Evolutionary conservation across 2,113 vertebrate genomes (phyloP), one percentile per base, ranked within the genome.

Genomic region (Paradoxurus hermaphroditus): DNA sequence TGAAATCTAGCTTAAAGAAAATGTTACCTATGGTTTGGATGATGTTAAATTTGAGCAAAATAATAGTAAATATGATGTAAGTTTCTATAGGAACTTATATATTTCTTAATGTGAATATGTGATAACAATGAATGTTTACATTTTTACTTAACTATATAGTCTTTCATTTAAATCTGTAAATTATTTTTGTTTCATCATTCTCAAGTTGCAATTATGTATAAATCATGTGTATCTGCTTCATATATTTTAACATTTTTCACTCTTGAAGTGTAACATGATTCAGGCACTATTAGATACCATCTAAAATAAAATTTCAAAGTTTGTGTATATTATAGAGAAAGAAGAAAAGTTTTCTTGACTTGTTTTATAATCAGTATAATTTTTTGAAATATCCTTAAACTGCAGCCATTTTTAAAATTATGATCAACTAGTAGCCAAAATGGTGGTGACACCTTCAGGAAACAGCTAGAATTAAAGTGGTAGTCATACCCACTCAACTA

Each of bases 81-180:
- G 81, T 86, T 84, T 96, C 91, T 90, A 27, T 94, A 88, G 62
- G 70, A 92, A 92, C 36, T 67, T 96, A 49, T 51, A 86, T 13
- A 59, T 86, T 97, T 97, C 51, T 94, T 95, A 68, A 78, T 77
- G 75, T 97, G 39, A 79, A 84, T 89, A 84, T 86, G 49, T 95
- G 79, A 95, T 91, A 78, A 53, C 51, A 96, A 65, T 84, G 34
- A 94, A 97, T 96, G 39, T 97, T 86, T 97, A 91, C 73, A 86
- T 68, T 81, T 94, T 96, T 96, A 96, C 44, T 93, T 96, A 83
- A 86, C 46, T 94, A 49, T 75, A 78, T 41, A 90, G 53, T 39
- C n/a, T 86, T 87, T 88, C 59, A 75, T 91, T 91, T 95, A 94
- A 97, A 81, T 90, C 53, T 98, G 75, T 93, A 91, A 92, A 96